phyloP scores from a whole-genome alignment of 2,113 vertebrate genomes.

The Brachyhypopomus occidentalis region DNA sequence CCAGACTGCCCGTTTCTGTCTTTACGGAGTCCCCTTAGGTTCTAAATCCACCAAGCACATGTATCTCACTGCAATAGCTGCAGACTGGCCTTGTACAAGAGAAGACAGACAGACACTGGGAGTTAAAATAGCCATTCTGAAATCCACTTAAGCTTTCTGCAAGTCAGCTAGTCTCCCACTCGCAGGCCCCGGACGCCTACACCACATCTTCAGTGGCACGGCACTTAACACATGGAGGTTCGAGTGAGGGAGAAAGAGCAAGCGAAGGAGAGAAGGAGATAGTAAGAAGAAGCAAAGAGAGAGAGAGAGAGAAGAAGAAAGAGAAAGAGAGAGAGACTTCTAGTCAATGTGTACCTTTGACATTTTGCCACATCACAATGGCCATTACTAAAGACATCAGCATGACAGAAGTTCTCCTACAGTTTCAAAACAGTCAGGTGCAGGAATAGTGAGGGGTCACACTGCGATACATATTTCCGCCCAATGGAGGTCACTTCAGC shows the following conservation, averaged over 20 bases:
- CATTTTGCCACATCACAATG: background rate
- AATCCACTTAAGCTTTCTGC: constrained; percentile 71
- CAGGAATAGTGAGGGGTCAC: background rate
- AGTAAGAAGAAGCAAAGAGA: background rate
- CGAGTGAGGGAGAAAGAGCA: background rate
- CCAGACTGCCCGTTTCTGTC: background rate
- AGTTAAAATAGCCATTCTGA: constrained; percentile 67
- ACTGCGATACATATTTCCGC: background rate
- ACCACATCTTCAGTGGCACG: background rate
- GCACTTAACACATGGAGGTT: background rate
- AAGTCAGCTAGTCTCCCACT: constrained; percentile 54
- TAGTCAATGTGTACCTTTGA: background rate
- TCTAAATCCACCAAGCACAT: background rate
- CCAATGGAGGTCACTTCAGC: background rate
- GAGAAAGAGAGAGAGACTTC: background rate
- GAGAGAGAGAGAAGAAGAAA: background rate
- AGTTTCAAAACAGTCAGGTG: background rate
- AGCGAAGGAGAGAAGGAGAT: background rate
- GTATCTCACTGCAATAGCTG: constrained; percentile 28
- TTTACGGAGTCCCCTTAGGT: background rate
- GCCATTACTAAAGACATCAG: background rate
- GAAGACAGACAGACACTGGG: constrained; percentile 42
- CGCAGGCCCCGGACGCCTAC: constrained; percentile 19
- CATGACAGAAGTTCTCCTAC: background rate
- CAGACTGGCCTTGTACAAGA: constrained; percentile 35